Base-by-base conservation (phyloP, 2,113 vertebrate genomes). In the Plecotus auritus region DNA sequence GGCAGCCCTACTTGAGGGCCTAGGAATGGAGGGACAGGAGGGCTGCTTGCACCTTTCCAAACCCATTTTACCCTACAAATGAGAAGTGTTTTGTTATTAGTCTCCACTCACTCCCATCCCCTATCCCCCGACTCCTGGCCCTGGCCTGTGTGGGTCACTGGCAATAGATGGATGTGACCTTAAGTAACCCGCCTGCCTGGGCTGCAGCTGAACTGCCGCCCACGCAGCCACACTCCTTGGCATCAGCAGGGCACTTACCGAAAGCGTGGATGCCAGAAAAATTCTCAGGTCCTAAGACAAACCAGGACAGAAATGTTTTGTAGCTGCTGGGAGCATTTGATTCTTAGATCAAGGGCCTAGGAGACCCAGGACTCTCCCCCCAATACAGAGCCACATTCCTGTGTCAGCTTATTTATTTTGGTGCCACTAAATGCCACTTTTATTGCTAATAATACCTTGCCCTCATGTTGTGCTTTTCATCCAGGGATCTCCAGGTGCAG, bases 401-500 rank as follows among this genome's bases (percentile, higher is more conserved):
- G 5, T 11, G 85, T 69, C 84, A 85, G 70, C 81, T 80, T 85
- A 74, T 93, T 97, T 95, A 87, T 90, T 82, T 80, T 22, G 73
- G 86, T 45, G 30, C 93, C 61, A 20, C 90, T 90, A 87, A 96
- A 85, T 23, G 45, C 85, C 30, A 51, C 87, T 87, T 96, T 81
- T 73, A 83, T 88, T 59, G 20, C 95, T 97, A 97, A 93, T 88
- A 94, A 95, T 92, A 88, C 85, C 66, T 85, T 5, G 28, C 49
- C 2, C 16, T 69, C 87, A 8, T 17, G 28, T 30, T 26, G 95
- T 32, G 87, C 93, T 90, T 95, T 87, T 88, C 73, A 88, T 84
- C 67, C n/a, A 28, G 80, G 20, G 54, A 42, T 54, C 78, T 35
- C 61, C 35, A 7, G 64, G 92, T 56, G 47, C 72, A 51, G 61